These are phyloP conservation scores for Myiothlypis coronata DNA, from an alignment of 2,797 vertebrate species.

Conservation along the genomic window DNA sequence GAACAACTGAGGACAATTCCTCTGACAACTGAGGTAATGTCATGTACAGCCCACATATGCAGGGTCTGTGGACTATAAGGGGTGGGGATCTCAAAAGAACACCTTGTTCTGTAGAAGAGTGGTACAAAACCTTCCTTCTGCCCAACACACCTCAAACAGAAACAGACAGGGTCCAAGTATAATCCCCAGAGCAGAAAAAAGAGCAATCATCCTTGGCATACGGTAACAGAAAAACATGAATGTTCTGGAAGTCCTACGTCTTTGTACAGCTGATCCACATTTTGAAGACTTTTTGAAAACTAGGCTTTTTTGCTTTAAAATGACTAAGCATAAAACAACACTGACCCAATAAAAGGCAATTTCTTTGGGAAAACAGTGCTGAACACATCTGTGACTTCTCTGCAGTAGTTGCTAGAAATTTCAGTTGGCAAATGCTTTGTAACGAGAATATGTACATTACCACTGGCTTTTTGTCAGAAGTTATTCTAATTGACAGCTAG, in stretches of 20 bases:
- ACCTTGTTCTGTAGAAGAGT: not conserved
- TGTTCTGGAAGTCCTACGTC: not conserved
- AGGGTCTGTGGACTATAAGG: not conserved
- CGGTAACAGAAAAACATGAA: not conserved
- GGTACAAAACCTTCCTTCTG: not conserved
- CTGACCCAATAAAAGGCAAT: not conserved
- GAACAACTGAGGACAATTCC: not conserved
- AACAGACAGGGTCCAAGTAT: not conserved
- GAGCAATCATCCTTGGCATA: not conserved
- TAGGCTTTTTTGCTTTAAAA: not conserved
- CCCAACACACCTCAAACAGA: not conserved
- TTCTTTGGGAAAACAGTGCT: not conserved
- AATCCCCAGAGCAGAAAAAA: not conserved
- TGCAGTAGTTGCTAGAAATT: not conserved
- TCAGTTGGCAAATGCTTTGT: not conserved
- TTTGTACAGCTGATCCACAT: not conserved
- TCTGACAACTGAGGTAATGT: not conserved
- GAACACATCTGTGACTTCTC: not conserved
- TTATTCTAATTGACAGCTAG: not conserved
- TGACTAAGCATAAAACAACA: not conserved
- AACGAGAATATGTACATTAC: not conserved
- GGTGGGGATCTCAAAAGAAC: not conserved
- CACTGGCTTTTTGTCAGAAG: not conserved
- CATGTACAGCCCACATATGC: not conserved
- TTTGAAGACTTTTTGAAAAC: not conserved